phyloP scores from a whole-genome alignment of 2,888 invertebrate genomes.

The Phlogophora meticulosa region DNA sequence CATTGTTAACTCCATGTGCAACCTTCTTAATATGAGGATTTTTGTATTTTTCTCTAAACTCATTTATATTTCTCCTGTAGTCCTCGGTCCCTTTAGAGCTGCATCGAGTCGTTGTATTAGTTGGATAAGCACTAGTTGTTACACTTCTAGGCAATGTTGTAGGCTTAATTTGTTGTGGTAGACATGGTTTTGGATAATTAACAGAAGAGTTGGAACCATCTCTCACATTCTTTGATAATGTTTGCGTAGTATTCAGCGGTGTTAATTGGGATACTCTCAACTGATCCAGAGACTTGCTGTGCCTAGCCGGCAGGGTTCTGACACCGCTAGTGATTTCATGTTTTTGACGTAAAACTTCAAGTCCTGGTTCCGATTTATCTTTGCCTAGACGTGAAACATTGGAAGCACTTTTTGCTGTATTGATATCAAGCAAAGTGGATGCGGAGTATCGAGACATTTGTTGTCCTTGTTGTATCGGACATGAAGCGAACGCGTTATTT shows the following conservation, averaged over 20 bases:
- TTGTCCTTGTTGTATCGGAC: slow-evolving; percentile 86
- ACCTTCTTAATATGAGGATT: slow-evolving; percentile 87
- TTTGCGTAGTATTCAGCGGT: slow-evolving; percentile 79
- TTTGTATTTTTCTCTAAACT: slow-evolving; percentile 92
- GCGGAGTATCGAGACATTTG: slow-evolving; percentile 91
- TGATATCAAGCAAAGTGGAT: slow-evolving; percentile 90
- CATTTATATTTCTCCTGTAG: slow-evolving; percentile 91
- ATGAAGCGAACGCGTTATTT: slow-evolving; percentile 85
- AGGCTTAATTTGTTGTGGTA: slow-evolving; percentile 85
- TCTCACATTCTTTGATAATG: slow-evolving; percentile 79
- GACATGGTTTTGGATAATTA: slow-evolving; percentile 87
- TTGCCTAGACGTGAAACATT: slow-evolving; percentile 78
- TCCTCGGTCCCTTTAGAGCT: slow-evolving; percentile 87
- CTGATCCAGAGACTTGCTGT: slow-evolving; percentile 96
- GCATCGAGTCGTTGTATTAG: slow-evolving; percentile 85
- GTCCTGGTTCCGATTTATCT: slow-evolving; percentile 77
- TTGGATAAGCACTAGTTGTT: slow-evolving; percentile 86
- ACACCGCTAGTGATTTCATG: slow-evolving; percentile 87
- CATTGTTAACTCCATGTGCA: slow-evolving; percentile 83
- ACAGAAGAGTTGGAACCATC: slow-evolving; percentile 86
- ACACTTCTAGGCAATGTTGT: slow-evolving; percentile 89
- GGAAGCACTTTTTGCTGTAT: slow-evolving; percentile 76
- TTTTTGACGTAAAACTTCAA: slow-evolving; percentile 81
- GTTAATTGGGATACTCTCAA: slow-evolving; percentile 91
- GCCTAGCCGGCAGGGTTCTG: slow-evolving; percentile 93